A percentile compares a stretch with the other conserved stretches of the same genome.
These are phyloP conservation scores for Philotrypesis tridentata DNA, from an alignment of 1,140 invertebrate genomes.

Conservation along the genomic window DNA sequence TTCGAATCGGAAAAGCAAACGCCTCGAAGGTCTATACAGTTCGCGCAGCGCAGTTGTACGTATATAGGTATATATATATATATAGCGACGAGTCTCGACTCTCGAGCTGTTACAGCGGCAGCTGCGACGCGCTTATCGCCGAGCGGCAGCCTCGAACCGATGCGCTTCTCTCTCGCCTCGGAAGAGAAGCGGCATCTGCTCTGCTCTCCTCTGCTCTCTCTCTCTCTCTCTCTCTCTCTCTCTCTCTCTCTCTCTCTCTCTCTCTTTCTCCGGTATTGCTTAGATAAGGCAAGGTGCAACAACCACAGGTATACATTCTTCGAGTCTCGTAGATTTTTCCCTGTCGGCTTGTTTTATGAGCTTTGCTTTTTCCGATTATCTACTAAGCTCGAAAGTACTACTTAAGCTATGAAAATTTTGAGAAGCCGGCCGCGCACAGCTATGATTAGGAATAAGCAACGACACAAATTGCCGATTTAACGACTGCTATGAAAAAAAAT, in stretches of 20 bases:
- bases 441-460: too few species aligned
- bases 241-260: too few species aligned
- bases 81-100: neutral
- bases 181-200: neutral
- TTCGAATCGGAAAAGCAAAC: constrained; percentile 59
- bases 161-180: constrained; percentile 36
- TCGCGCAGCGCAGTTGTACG: too few species aligned
- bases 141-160: constrained; percentile 54
- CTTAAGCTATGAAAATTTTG: too few species aligned
- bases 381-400: too few species aligned
- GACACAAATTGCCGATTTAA: too few species aligned
- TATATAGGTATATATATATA: too few species aligned
- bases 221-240: too few species aligned
- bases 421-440: too few species aligned
- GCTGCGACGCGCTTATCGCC: constrained; percentile 62
- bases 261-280: constrained; percentile 30
- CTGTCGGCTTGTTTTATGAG: neutral
- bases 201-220: too few species aligned
- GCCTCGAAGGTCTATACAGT: constrained; percentile 36
- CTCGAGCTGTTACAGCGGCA: neutral
- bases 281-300: constrained; percentile 26
- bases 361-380: too few species aligned
- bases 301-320: neutral
- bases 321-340: neutral
- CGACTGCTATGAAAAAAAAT: too few species aligned